Percentiles rank a stretch among this genome's conserved stretches.
Conservation (phyloP, 2,113 vertebrate genomes). For the Tupaia tana region DNA sequence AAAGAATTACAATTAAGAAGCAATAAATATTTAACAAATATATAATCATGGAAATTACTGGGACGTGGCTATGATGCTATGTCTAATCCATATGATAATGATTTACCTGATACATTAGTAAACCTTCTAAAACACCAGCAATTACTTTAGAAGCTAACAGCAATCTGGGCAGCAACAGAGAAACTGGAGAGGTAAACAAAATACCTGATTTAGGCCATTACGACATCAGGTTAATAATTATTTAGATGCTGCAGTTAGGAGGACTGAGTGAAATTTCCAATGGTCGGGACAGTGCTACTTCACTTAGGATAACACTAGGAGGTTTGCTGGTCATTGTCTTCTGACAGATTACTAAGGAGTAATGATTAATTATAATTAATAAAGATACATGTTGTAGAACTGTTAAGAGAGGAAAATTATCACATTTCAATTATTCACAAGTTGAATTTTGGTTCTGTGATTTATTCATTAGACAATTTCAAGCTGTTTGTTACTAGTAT, state of each 20-base stretch:
- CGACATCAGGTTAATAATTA: not conserved
- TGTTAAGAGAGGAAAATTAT: not conserved
- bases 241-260: not conserved
- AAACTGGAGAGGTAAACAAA: not conserved
- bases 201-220: not conserved
- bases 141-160: conserved; percentile 11
- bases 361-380: conserved; percentile 36
- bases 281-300: not conserved
- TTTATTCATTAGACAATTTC: conserved; percentile 34
- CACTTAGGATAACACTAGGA: not conserved
- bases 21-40: not conserved
- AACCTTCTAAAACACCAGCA: conserved; percentile 21
- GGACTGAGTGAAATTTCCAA: not conserved
- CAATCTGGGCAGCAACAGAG: not conserved
- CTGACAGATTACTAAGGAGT: not conserved
- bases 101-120: not conserved
- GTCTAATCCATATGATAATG: not conserved
- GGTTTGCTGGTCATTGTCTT: not conserved
- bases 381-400: conserved; percentile 19
- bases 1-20: conserved; percentile 6
- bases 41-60: not conserved
- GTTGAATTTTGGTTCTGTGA: not conserved
- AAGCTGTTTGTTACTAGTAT: conserved; percentile 30
- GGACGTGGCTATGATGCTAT: not conserved
- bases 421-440: conserved; percentile 28